Evolutionary conservation across 2,113 vertebrate genomes (phyloP), one percentile per base, ranked within the genome.

Genomic region (Silurus asotus): DNA sequence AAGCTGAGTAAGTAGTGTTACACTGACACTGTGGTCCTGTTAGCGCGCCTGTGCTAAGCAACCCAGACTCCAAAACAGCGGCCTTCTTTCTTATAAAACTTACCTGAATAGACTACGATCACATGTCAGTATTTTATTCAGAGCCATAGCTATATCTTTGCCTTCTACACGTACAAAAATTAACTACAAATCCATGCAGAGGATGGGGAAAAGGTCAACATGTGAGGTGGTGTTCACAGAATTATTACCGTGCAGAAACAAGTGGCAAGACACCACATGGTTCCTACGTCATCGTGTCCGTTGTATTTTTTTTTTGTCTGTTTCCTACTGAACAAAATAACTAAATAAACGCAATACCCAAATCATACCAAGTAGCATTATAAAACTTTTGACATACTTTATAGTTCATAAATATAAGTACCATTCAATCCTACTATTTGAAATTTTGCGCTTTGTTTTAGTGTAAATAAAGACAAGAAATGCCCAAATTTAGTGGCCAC

Each of bases 51-150:
- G 53, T 80, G 84, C 64, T 86, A 86, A 59, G 65, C 77, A 81
- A 80, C 69, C 14, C 7, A 2, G 1, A 67, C 61, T 20, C 37
- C 37, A 37, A 37, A 17, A 62, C 23, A 77, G n/a, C 19, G 10
- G 0, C 8, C 23, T 20, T 11, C 45, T 25, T 11, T 28, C 15
- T 55, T 78, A 37, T 55, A 8, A 6, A 55, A 86, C 87, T 89
- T 88, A 92, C 91, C 90, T 87, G 51, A 84, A 87, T 4, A 92
- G 4, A 51, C 79, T 51, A 17, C 74, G 61, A 25, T 86, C 83
- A 49, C 56, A 75, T 6, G 58, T 80, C 61, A 80, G 79, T 45
- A 88, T 23, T 83, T 83, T 89, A 49, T 84, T 81, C 82, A 89
- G 74, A 81, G 89, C 83, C 90, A 91, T 91, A 17, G 19, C 28